These are phyloP conservation scores for Rostratula benghalensis DNA, from an alignment of 2,113 vertebrate genomes.

Conservation along the genomic window DNA sequence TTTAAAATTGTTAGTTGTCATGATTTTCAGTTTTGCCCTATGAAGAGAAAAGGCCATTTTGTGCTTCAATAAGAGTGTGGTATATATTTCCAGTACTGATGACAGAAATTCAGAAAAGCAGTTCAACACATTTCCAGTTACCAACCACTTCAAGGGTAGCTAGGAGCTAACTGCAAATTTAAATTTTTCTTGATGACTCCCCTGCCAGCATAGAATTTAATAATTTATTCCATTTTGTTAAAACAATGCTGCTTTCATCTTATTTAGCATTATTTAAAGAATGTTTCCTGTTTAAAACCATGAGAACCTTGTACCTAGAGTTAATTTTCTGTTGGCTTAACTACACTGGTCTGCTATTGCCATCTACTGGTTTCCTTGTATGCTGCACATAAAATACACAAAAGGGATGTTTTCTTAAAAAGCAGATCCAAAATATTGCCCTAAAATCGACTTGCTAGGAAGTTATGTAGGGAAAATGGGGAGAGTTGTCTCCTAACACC, in stretches of 20 bases:
- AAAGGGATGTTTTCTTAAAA: neutral
- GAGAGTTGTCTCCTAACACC: neutral
- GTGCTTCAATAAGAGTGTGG: conserved; percentile 25
- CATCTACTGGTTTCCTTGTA: conserved; percentile 72
- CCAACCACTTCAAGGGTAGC: neutral
- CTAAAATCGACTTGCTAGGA: neutral
- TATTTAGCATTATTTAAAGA: conserved; percentile 48
- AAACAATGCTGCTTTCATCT: conserved; percentile 38
- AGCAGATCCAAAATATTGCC: neutral
- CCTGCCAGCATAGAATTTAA: conserved; percentile 16
- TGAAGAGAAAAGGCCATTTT: conserved; percentile 5
- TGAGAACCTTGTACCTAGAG: neutral
- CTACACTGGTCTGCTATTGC: conserved; percentile 71
- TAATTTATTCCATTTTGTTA: conserved; percentile 31
- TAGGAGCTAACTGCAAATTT: conserved; percentile 29
- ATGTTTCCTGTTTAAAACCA: conserved; percentile 30
- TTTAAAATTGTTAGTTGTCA: neutral
- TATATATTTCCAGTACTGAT: neutral
- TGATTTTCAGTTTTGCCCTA: conserved; percentile 20
- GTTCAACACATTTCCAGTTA: conserved; percentile 12
- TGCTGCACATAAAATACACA: conserved; percentile 2
- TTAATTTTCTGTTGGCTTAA: neutral
- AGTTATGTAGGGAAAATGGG: neutral
- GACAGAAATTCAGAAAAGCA: conserved; percentile 60
- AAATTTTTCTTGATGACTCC: neutral